Percentiles rank a stretch among this genome's conserved stretches.
These are phyloP conservation scores for Podarcis cretensis DNA, from an alignment of 2,113 vertebrate species.

Conservation along the genomic window DNA sequence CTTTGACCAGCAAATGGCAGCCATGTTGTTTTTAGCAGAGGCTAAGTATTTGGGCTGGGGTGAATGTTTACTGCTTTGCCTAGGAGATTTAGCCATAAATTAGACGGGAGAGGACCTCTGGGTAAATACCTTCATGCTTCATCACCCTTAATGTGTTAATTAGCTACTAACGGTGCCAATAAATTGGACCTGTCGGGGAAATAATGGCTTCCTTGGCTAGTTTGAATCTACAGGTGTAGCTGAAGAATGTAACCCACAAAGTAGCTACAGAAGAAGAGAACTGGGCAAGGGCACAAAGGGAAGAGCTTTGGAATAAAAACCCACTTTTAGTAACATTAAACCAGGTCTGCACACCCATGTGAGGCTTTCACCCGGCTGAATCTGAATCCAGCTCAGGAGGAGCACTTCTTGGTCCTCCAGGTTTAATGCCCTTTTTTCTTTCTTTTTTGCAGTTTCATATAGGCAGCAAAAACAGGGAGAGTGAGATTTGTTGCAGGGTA, in stretches of 20 bases:
- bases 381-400: neutral
- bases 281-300: neutral
- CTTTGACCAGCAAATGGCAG: slow-evolving; percentile 61
- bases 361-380: neutral
- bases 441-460: no score
- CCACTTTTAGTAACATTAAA: neutral
- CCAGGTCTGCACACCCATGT: neutral
- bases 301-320: slow-evolving; percentile 39
- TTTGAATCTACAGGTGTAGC: slow-evolving; percentile 53
- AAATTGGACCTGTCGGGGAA: slow-evolving; percentile 80
- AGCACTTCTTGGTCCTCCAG: neutral
- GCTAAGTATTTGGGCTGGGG: slow-evolving; percentile 64
- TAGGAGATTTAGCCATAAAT: slow-evolving; percentile 76
- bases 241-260: slow-evolving; percentile 53
- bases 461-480: neutral
- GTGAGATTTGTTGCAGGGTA: neutral
- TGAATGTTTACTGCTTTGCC: slow-evolving; percentile 74
- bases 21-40: slow-evolving; percentile 48
- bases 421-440: neutral
- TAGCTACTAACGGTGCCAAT: slow-evolving; percentile 80
- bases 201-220: slow-evolving; percentile 74
- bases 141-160: slow-evolving; percentile 83
- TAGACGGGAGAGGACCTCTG: slow-evolving; percentile 76
- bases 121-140: slow-evolving; percentile 82
- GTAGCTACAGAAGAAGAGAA: neutral